Evolutionary conservation across 2,113 vertebrate genomes (phyloP), one percentile per base, ranked within the genome.

Genomic region (Tragelaphus buxtoni): DNA sequence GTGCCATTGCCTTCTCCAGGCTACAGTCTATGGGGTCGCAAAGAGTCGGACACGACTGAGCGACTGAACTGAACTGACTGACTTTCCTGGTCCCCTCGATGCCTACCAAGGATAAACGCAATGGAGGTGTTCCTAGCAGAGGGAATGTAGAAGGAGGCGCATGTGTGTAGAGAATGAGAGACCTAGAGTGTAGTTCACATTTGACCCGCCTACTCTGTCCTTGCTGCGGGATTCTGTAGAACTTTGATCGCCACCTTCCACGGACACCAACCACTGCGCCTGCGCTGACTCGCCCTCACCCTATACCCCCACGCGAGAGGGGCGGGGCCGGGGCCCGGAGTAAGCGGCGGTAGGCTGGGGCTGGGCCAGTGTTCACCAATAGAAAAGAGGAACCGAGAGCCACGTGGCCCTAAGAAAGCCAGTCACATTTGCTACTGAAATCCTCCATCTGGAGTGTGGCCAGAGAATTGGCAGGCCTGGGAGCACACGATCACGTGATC

Each of bases 131-230:
- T 30, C 9, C 28, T 1, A 45, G 17, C 14, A 6, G 28, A 4
- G 11, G 18, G 20, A 30, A 17, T 24, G 47, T 0, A 16, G 11
- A 1, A 0, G 9, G 0, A 2, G 53, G 2, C 3, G 0, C 16
- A 26, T 1, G 30, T 3, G 74, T 4, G 30, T 7, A 7, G n/a
- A 0, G 1, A 8, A 18, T 26, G 3, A 3, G 10, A 7, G 9
- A 26, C 0, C 9, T 0, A 8, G 45, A n/a, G 7, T 6, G 0
- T 17, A 72, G 20, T 4, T 30, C 65, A 47, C 47, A n/a, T 42
- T 42, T 14, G 9, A n/a, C 24, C 26, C 20, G 9, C 58, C 39
- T 35, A 10, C 32, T 39, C 2, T 2, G 30, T 24, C 4, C 6
- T 32, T 39, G 4, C 18, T 22, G 35, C 5, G 0, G 17, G 22